These are phyloP conservation scores for Flexamia atlantica DNA, from an alignment of 2,888 invertebrate genomes.

Conservation along the genomic window DNA sequence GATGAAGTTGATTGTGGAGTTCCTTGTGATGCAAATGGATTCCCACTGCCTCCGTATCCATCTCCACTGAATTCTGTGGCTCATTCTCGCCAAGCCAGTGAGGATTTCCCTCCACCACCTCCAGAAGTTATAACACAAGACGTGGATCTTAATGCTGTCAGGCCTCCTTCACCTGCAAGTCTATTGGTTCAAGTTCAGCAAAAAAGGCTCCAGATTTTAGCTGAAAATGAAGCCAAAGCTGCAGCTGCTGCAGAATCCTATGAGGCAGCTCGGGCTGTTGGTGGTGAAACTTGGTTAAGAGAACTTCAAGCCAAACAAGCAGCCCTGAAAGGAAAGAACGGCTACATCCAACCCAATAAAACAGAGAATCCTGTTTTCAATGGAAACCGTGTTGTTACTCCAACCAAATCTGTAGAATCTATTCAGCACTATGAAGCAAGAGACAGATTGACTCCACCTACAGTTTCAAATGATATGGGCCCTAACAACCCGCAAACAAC, in stretches of 20 bases:
- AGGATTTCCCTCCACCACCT: slow-evolving; percentile 94
- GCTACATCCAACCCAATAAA: slow-evolving; percentile 56
- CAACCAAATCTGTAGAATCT: slow-evolving; percentile 57
- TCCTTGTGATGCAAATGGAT: slow-evolving; percentile 70
- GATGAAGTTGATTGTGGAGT: slow-evolving; percentile 65
- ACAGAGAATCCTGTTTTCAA: neutral
- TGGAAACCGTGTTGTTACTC: slow-evolving; percentile 36
- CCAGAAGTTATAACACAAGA: slow-evolving; percentile 67
- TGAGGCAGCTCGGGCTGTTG: slow-evolving; percentile 73
- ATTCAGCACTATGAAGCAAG: slow-evolving; percentile 52
- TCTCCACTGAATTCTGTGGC: slow-evolving; percentile 87
- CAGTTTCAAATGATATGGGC: neutral
- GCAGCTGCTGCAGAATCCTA: slow-evolving; percentile 73
- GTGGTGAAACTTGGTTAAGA: slow-evolving; percentile 83
- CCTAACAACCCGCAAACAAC: slow-evolving; percentile 73
- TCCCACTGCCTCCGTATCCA: slow-evolving; percentile 80
- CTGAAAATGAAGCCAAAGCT: slow-evolving; percentile 73
- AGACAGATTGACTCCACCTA: slow-evolving; percentile 45
- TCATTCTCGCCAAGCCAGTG: slow-evolving; percentile 91
- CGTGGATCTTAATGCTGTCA: slow-evolving; percentile 72
- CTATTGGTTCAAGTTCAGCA: slow-evolving; percentile 82
- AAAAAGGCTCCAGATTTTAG: slow-evolving; percentile 80
- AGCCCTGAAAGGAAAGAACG: slow-evolving; percentile 78
- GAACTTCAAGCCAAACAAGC: slow-evolving; percentile 90
- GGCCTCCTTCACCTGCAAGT: slow-evolving; percentile 72